These are phyloP conservation scores for Narcine bancroftii DNA, from an alignment of 2,113 vertebrate genomes.

Conservation along the genomic window DNA sequence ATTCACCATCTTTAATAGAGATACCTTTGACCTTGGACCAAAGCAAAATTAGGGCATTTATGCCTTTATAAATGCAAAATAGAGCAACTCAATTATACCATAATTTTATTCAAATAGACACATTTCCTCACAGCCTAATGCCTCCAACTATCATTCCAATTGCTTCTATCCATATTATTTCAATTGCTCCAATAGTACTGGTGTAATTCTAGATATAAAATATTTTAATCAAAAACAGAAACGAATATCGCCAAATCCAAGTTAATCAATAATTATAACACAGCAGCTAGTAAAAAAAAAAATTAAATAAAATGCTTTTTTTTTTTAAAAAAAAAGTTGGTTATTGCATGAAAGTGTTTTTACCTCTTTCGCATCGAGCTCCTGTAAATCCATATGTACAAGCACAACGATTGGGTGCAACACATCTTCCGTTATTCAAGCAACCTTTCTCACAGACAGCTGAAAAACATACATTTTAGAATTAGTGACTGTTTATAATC, in stretches of 20 bases:
- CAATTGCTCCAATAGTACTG: neutral
- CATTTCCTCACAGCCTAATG: neutral
- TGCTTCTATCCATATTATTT: neutral
- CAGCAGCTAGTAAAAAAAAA: neutral
- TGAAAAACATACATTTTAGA: conserved; percentile 48
- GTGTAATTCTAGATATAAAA: neutral
- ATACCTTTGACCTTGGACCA: neutral
- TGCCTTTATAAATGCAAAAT: neutral
- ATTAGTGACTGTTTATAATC: conserved; percentile 17
- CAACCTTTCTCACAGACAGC: conserved; percentile 95
- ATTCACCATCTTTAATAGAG: too few species aligned
- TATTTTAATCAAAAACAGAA: neutral
- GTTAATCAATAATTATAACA: neutral
- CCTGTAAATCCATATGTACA: conserved; percentile 96
- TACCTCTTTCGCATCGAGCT: conserved; percentile 96
- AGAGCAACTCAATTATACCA: neutral
- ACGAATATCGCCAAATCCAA: neutral
- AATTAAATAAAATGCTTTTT: neutral
- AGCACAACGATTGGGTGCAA: conserved; percentile 88
- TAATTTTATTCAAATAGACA: neutral
- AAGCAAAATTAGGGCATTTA: neutral
- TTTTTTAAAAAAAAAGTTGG: conserved; percentile 36
- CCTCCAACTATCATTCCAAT: neutral
- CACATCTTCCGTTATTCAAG: conserved; percentile 85
- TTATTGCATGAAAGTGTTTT: conserved; percentile 38